Evolutionary conservation across 2,113 vertebrate genomes (phyloP), one percentile per base, ranked within the genome.

Genomic region (Setophaga kirtlandii): DNA sequence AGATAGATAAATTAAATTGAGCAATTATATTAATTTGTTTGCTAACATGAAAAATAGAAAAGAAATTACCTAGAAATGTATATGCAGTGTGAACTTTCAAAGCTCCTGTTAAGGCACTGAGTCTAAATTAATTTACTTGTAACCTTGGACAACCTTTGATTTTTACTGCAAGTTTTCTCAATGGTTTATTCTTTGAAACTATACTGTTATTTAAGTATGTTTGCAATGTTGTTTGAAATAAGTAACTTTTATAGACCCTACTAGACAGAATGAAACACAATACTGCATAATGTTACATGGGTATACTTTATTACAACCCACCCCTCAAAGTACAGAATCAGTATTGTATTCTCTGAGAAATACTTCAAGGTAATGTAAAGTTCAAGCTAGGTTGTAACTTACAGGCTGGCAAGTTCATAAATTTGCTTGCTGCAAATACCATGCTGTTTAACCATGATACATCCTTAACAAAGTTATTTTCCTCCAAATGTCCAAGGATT

Each of bases 201-300:
- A 28, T 37, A 56, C 3, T 44, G 5, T 67, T 80, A 50, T 83
- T 90, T 95, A 91, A 74, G 80, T 63, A 70, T 56, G 18, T n/a
- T 77, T 88, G 42, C 22, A 77, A 73, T 70, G 63, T 87, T 93
- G 55, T 90, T 80, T 88, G 68, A 86, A 83, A 96, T 90, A 81
- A 83, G 56, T 52, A 59, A 86, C 19, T 88, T 83, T 85, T 70
- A 93, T 70, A 79, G 55, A 75, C 17, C 5, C 4, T 63, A 27
- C 25, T 28, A 74, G 69, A 82, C 53, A 94, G 39, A 78, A 75
- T 60, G 63, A 89, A 95, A 83, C 63, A 88, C 46, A 91, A 25
- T 70, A 67, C 20, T 74, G 17, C 37, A 86, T 73, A 52, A 71
- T 70, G 18, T 27, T 90, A 59, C 55, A 67, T 55, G 28, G 5